These are phyloP conservation scores for Brachionus koreanus DNA, from an alignment of 1,140 invertebrate genomes.

Conservation along the genomic window DNA sequence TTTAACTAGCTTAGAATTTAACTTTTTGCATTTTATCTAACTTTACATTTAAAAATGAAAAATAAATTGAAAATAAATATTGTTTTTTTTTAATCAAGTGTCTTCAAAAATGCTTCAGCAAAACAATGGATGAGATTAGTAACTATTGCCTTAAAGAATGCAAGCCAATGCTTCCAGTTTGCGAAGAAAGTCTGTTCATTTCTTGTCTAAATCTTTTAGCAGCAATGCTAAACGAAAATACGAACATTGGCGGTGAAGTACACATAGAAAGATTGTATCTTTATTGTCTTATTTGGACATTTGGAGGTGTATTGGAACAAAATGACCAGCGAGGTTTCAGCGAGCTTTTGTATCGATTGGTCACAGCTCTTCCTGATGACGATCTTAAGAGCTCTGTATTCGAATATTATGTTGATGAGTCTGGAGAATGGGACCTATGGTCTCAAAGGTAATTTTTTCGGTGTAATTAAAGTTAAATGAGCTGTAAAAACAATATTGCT, in stretches of 20 bases:
- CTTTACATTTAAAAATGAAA: neutral
- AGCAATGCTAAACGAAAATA: conserved; percentile 58
- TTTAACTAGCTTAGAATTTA: neutral
- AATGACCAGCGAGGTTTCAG: conserved; percentile 54
- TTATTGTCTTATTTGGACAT: conserved; percentile 59
- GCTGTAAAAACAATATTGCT: neutral
- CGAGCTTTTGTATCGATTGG: conserved; percentile 54
- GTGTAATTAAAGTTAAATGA: neutral
- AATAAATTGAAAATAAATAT: neutral
- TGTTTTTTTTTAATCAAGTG: conserved; percentile 49
- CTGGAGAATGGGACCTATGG: conserved; percentile 60
- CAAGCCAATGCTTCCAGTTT: conserved; percentile 47
- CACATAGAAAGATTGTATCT: conserved; percentile 57
- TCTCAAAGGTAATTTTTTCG: conserved; percentile 49
- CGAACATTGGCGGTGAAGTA: conserved; percentile 53
- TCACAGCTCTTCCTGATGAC: conserved; percentile 58
- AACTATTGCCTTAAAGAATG: conserved; percentile 55
- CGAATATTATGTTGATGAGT: conserved; percentile 60
- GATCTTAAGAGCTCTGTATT: conserved; percentile 58
- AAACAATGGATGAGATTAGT: conserved; percentile 57
- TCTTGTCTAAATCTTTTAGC: conserved; percentile 54
- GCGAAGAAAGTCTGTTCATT: conserved; percentile 48
- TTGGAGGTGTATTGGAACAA: conserved; percentile 53
- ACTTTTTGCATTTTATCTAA: neutral
- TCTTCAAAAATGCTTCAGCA: conserved; percentile 55